Evolutionary conservation across 2,113 vertebrate species (phyloP), one percentile per base, ranked within the genome.

Genomic region (Uria aalge): DNA sequence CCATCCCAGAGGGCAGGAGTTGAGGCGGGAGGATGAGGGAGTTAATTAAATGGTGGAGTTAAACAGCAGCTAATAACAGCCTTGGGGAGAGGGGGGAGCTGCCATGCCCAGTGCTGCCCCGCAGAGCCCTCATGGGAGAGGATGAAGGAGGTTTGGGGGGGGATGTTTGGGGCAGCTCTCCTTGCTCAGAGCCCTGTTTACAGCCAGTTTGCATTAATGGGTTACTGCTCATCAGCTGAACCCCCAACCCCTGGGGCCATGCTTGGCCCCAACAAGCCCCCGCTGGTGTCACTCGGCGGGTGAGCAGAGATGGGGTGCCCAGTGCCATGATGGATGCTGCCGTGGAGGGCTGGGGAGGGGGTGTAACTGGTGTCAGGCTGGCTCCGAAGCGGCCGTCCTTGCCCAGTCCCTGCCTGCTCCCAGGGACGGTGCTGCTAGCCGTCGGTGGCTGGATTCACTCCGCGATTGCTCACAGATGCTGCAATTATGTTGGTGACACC

Each of bases 381-480:
- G 50, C 63, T 73, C 48, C 3, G 3, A 7, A 50, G 38, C 1
- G 1, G 3, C 48, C 47, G 1, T 11, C 24, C 68, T 32, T 26
- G 8, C 53, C 85, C 29, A 12, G 27, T 45, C 55, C 40, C 78
- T 56, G 50, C 63, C 52, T 7, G 62, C 63, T 67, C 89, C 52
- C 0, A 3, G 45, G 29, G 48, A 11, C 0, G 12, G 56, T 55
- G 68, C 84, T 0, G 3, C 74, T 29, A 69, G 94, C 62, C 53
- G 23, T 38, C 11, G 2, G 48, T 27, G 87, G 78, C 88, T 34
- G 93, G 24, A 34, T 69, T 71, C 6, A 27, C 93, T 83, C 73
- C 4, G 2, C 8, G 43, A 87, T 94, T 81, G 53, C 43, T 92
- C 94, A 77, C 96, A 97, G 97, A 93, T 92, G 94, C 97, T 96